Percentiles rank a stretch among this genome's conserved stretches.
These are phyloP conservation scores for Rhopalosiphum padi DNA, from an alignment of 1,140 invertebrate genomes.

Conservation along the genomic window DNA sequence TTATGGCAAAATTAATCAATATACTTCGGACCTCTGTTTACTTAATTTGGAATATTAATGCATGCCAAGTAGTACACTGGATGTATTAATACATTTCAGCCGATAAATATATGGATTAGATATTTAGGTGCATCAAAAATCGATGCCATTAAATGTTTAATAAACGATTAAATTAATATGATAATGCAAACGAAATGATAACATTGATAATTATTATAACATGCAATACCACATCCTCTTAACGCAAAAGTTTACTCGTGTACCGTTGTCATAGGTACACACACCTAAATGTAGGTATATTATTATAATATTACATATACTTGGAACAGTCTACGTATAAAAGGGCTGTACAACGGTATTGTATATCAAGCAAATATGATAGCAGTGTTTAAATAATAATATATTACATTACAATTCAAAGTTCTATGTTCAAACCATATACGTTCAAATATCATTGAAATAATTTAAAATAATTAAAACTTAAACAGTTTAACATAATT, in stretches of 20 bases:
- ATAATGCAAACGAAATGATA: background rate
- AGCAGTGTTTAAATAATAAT: background rate
- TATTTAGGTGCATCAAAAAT: background rate
- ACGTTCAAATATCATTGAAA: background rate
- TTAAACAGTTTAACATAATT: background rate
- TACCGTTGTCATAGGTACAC: background rate
- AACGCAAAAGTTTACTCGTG: background rate
- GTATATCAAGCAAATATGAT: background rate
- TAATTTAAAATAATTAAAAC: background rate
- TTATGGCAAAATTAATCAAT: too few relatives aligned
- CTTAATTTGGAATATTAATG: background rate
- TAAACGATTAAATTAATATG: background rate
- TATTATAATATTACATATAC: background rate
- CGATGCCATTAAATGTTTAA: background rate
- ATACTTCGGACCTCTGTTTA: background rate
- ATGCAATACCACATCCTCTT: background rate
- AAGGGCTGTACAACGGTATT: background rate
- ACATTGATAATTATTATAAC: background rate
- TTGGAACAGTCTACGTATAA: background rate
- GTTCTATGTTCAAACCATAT: background rate
- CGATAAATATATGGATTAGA: background rate
- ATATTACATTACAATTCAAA: conserved; percentile 14
- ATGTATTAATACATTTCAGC: background rate
- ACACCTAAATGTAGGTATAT: background rate
- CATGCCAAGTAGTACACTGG: background rate